Evolutionary conservation across 2,888 invertebrate species (phyloP).

Genomic region (Hetaerina titia): DNA sequence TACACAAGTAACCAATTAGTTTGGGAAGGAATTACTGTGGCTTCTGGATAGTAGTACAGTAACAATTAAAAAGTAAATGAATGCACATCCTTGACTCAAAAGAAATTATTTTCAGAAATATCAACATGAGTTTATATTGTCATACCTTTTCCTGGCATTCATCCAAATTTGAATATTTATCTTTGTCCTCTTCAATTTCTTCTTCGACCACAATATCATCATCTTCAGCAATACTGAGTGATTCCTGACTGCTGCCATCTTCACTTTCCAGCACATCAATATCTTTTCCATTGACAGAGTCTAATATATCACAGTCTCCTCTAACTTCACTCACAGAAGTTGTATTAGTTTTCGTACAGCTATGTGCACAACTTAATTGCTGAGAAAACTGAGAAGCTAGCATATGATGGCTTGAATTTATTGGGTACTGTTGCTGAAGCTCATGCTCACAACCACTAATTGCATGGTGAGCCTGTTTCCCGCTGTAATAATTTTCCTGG

Average conservation of each 20-base stretch:
- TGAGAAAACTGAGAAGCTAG: constrained; percentile 34
- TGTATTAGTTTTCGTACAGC: background rate
- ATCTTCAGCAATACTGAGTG: constrained; percentile 53
- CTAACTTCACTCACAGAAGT: background rate
- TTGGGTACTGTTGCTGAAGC: constrained; percentile 18
- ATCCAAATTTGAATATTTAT: background rate
- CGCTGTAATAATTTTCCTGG: constrained; percentile 28
- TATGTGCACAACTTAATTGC: constrained; percentile 4
- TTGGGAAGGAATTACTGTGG: no score
- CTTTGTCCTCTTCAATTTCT: constrained; percentile 49
- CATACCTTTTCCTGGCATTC: constrained; percentile 20
- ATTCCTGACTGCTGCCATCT: constrained; percentile 53
- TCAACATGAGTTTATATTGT: no score
- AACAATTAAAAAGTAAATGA: background rate
- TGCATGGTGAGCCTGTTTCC: constrained; percentile 24
- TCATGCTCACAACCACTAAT: constrained; percentile 19
- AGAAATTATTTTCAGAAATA: background rate
- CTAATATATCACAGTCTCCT: constrained; percentile 26
- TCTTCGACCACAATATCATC: constrained; percentile 54
- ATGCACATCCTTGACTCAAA: background rate
- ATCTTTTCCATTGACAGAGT: constrained; percentile 59
- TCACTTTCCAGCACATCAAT: constrained; percentile 63
- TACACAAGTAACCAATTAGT: no score
- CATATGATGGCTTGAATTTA: constrained; percentile 43
- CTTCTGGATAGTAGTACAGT: no score